Percentiles rank a stretch among this genome's conserved stretches.
phyloP scores from a whole-genome alignment of 2,797 vertebrate species.

The Sarcophilus harrisii region DNA sequence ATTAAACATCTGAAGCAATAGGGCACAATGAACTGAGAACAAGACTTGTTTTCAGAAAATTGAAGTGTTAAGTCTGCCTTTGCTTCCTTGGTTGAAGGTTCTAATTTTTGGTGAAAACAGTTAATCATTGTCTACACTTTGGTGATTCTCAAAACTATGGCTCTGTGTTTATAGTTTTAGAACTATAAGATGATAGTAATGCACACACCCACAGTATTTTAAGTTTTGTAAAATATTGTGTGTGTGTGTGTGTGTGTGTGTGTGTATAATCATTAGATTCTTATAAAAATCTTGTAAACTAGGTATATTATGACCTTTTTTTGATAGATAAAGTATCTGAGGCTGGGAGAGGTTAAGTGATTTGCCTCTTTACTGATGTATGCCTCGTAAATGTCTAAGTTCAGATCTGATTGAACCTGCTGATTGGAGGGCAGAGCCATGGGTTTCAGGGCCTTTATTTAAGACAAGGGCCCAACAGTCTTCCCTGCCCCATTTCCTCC shows the following conservation, averaged over 20 bases:
- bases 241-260: background rate
- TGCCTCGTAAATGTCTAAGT: background rate
- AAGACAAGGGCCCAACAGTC: background rate
- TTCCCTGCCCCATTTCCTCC: background rate
- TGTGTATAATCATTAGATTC: background rate
- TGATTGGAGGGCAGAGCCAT: background rate
- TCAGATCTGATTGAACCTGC: background rate
- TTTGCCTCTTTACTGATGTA: background rate
- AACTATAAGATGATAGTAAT: background rate
- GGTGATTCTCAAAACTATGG: background rate
- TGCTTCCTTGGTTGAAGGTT: background rate
- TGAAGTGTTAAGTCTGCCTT: background rate
- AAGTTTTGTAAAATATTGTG: background rate
- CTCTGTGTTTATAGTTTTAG: background rate
- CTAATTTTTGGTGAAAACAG: background rate
- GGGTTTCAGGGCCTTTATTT: background rate
- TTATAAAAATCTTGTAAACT: background rate
- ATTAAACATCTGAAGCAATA: background rate
- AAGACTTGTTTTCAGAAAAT: conserved; percentile 2
- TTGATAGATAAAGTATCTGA: background rate
- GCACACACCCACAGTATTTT: background rate
- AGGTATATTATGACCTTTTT: background rate
- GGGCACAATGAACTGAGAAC: background rate
- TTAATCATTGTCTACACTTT: background rate
- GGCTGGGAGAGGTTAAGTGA: background rate